Evolutionary conservation across 1,140 invertebrate species (phyloP), one percentile per base, ranked within the genome.

Genomic region (Aleiodes sp.): DNA sequence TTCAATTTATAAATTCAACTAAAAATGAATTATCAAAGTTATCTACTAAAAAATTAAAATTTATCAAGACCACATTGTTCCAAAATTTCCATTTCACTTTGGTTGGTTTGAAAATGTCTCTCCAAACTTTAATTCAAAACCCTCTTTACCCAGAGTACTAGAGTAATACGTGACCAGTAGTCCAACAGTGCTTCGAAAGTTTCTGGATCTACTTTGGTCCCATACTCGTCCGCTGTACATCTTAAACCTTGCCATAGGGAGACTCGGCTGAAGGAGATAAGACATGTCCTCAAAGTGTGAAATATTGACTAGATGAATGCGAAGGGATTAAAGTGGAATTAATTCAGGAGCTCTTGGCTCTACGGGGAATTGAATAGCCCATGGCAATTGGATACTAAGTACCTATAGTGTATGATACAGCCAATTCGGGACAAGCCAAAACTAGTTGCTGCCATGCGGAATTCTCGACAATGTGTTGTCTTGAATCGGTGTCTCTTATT

Each of bases 171-270:
- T 70, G 56, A 86, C 83, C 10, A 86, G 76, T n/a, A 85, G 72
- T 68, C 76, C 77, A 26, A 87, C 77, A 39, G 84, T 86, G 28
- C 75, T 77, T 56, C 84, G 76, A 60, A 87, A 86, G 65, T 86
- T 86, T 10, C 85, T 79, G 8, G 83, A 82, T 72, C 84, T 80
- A 72, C 80, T 85, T 61, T 87, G 85, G 52, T 87, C 85, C 85
- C 85, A 87, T 35, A 86, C 84, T 16, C 84, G 77, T 10, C 83
- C 83, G 52, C 82, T 80, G 72, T 80, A 84, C 79, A 87, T 83
- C 66, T 83, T 78, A 72, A 87, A 85, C 52, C 79, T 76, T 0
- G 78, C 77, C 37, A 87, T 70, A n/a, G 85, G 85, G 24, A 87
- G 74, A 39, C 84, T 85, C 4, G 85, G 84, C 24, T 84, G 65